Evolutionary conservation across 2,797 vertebrate genomes (phyloP), one percentile per base, ranked within the genome.

Genomic region (Philypnodon macrostomus): DNA sequence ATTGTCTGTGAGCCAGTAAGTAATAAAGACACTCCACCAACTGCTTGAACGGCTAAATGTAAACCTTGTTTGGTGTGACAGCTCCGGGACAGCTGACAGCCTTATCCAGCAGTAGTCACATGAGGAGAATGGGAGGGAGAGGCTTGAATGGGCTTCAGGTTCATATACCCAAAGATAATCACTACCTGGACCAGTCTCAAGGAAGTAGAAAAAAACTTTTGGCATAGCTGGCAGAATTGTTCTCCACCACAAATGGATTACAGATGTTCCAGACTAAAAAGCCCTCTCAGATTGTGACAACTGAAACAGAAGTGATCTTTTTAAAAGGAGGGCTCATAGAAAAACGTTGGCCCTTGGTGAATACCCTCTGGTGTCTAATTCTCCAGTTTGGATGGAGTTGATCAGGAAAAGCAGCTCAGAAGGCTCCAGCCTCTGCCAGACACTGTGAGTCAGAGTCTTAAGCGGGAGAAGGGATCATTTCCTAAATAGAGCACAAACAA

Each of bases 171-270:
- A 77, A 57, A 15, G 24, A 53, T 79, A 81, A 84, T 84, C 75
- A 74, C 67, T 70, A 79, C 76, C 66, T 81, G 72, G 63, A 78
- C 52, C 45, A 75, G 62, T 76, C 70, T 72, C 74, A 59, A 68
- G 69, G 70, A 82, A 79, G 77, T 81, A 71, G 39, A 53, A 75
- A 84, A 76, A 31, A 77, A 80, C 69, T 41, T 79, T 63, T 77
- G 73, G 79, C 79, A 74, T 53, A 53, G 69, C 54, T 71, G 75
- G 62, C 67, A 64, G 44, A 59, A 60, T 55, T 16, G 6, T 54
- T 58, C 70, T 55, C 48, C 31, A 70, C 84, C 83, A 73, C 80
- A 87, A 86, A 88, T 85, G 77, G 76, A 79, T 81, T 72, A 70
- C 85, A 87, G 81, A 85, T 86, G 84, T 81, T 77, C 40, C 27